These are phyloP conservation scores for Actinia equina DNA, from an alignment of 64 coral and sea anemone genomes.

Conservation along the genomic window DNA sequence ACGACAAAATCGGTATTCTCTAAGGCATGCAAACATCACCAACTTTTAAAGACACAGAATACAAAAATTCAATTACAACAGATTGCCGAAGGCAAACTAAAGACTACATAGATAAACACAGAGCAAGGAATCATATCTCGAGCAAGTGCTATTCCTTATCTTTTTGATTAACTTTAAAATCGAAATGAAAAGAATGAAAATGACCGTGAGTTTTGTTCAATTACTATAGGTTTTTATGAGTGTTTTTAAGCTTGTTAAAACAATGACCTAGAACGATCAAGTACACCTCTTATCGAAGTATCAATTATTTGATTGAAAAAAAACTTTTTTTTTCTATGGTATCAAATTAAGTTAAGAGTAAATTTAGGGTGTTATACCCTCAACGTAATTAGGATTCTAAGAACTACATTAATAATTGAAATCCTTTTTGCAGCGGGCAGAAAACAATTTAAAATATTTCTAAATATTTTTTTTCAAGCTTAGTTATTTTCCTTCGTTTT, in stretches of 20 bases:
- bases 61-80: neutral
- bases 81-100: neutral
- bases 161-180: neutral
- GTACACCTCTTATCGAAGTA: neutral
- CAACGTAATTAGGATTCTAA: no score
- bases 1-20: neutral
- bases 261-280: neutral
- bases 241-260: neutral
- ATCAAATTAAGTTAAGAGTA: no score
- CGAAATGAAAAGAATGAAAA: neutral
- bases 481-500: no score
- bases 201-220: neutral
- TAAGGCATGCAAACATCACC: neutral
- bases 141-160: neutral
- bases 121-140: neutral
- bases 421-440: no score
- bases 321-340: no score
- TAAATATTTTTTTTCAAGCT: no score
- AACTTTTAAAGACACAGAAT: neutral
- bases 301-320: neutral
- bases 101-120: neutral
- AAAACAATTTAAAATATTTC: no score
- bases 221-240: neutral
- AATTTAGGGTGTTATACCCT: no score
- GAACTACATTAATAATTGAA: no score